These are phyloP conservation scores for Drosophila insularis DNA, from an alignment of 1,140 invertebrate species.

Conservation along the genomic window DNA sequence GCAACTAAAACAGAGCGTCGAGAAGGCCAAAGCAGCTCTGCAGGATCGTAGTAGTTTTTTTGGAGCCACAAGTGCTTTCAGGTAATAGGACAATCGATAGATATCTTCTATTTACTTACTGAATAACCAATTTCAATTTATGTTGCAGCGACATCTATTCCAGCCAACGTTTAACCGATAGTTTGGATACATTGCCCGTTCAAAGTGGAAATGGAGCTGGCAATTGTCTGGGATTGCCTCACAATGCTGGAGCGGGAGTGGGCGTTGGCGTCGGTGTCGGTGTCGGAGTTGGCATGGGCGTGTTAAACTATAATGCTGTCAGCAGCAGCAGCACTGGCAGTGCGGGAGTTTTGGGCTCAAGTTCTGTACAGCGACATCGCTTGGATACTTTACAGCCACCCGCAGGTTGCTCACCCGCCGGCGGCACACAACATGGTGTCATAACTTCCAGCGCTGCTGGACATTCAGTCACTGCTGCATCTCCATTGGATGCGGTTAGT, in stretches of 20 bases:
- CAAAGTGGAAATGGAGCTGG: constrained; percentile 63
- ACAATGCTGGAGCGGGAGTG: constrained; percentile 56
- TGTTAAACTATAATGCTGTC: constrained; percentile 75
- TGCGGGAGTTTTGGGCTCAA: constrained; percentile 54
- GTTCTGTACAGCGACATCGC: constrained; percentile 65
- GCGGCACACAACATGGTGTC: constrained; percentile 71
- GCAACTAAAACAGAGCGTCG: constrained; percentile 93
- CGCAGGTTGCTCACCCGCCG: constrained; percentile 71
- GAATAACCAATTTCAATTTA: background rate
- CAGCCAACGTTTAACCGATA: constrained; percentile 73
- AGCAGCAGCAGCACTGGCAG: constrained; percentile 68
- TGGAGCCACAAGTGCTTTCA: constrained; percentile 80
- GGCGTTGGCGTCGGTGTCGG: constrained; percentile 52
- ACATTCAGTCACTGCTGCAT: constrained; percentile 38
- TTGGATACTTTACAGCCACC: constrained; percentile 72
- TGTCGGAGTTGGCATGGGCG: constrained; percentile 49
- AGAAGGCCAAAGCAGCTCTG: constrained; percentile 93
- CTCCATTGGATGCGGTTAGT: constrained; percentile 53
- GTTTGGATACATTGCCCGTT: constrained; percentile 74
- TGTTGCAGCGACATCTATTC: constrained; percentile 76
- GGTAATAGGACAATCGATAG: constrained; percentile 43
- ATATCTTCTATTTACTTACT: background rate
- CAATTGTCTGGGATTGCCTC: constrained; percentile 70
- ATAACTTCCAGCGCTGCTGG: constrained; percentile 73
- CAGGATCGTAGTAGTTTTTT: constrained; percentile 84